phyloP scores from a whole-genome alignment of 2,888 invertebrate species.

The Chironomus riparius region DNA sequence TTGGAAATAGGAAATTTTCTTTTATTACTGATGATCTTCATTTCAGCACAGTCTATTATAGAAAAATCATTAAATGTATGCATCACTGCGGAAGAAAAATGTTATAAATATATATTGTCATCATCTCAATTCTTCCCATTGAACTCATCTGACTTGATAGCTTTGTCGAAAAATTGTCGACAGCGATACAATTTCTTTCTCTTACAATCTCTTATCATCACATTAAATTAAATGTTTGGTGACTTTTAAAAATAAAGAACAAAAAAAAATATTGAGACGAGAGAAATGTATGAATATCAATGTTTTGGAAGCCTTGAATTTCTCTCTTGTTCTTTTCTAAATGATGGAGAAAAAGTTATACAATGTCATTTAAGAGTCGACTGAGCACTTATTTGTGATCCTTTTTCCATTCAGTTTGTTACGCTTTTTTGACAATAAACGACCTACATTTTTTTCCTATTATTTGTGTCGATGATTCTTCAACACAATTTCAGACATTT shows the following conservation, averaged over 20 bases:
- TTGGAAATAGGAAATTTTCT: no score
- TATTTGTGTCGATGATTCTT: neutral
- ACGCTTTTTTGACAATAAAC: neutral
- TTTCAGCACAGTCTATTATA: no score
- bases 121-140: neutral
- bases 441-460: neutral
- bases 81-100: neutral
- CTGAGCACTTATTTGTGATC: no score
- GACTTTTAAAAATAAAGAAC: no score
- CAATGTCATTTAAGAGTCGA: neutral
- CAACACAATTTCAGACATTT: no score
- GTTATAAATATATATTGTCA: slow-evolving; percentile 13
- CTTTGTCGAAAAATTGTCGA: neutral
- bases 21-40: no score
- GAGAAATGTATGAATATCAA: no score
- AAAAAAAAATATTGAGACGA: no score
- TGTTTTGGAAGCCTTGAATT: no score
- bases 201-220: neutral
- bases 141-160: neutral
- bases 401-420: neutral
- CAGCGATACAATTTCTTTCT: neutral
- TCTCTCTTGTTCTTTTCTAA: no score
- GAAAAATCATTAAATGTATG: neutral
- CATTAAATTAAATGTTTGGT: slow-evolving; percentile 13
- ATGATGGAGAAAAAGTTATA: neutral